Conservation (phyloP, 2,888 invertebrate species). For the Acholoe squamosa region DNA sequence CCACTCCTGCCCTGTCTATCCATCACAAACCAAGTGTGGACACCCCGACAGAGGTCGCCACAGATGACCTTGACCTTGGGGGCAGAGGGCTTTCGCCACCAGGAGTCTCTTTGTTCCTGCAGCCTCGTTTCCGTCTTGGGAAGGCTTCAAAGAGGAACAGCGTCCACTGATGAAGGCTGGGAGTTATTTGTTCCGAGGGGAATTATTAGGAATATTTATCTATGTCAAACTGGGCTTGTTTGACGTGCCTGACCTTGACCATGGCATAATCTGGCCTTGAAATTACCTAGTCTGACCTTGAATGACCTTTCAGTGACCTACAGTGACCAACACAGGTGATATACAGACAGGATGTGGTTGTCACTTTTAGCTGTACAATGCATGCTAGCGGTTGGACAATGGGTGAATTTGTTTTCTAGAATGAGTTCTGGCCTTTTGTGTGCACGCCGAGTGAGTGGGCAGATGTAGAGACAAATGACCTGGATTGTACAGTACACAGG, state of each 20-base stretch:
- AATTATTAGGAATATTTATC: constrained; percentile 15
- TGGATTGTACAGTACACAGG: no score
- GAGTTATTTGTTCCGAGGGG: background rate
- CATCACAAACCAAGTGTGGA: background rate
- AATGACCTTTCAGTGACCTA: background rate
- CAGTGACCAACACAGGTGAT: no score
- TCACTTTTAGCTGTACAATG: no score
- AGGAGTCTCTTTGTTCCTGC: constrained; percentile 7
- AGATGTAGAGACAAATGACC: no score
- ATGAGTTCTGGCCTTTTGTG: no score
- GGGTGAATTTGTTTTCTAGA: no score
- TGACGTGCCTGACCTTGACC: background rate
- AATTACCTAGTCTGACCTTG: background rate
- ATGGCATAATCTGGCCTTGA: background rate
- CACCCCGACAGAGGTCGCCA: constrained; percentile 12
- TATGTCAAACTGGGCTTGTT: background rate
- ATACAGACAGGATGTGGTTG: no score
- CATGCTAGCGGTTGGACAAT: no score
- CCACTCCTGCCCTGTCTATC: background rate
- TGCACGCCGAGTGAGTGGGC: no score
- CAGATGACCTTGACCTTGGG: constrained; percentile 36
- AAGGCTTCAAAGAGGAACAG: background rate
- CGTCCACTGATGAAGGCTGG: background rate
- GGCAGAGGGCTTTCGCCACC: background rate
- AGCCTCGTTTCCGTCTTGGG: constrained; percentile 23